phyloP scores from a whole-genome alignment of 2,797 vertebrate species.

The Rhodeus uyekii region DNA sequence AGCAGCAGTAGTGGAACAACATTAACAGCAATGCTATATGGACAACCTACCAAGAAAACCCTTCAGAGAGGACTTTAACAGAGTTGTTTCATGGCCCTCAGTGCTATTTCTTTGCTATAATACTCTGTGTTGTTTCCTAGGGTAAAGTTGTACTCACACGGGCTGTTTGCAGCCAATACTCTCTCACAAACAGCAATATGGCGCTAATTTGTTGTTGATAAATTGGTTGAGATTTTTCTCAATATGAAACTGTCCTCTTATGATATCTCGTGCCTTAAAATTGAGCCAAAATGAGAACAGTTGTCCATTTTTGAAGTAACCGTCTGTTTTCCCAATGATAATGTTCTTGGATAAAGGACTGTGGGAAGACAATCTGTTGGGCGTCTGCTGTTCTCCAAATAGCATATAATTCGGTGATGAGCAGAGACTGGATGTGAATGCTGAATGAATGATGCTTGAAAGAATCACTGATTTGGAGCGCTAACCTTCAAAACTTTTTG shows the following conservation, averaged over 20 bases:
- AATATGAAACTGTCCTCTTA: slow-evolving; percentile 47
- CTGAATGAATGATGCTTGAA: not conserved
- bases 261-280: slow-evolving; percentile 54
- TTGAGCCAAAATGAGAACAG: slow-evolving; percentile 62
- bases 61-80: slow-evolving; percentile 27
- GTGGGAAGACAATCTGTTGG: slow-evolving; percentile 63
- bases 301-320: slow-evolving; percentile 63
- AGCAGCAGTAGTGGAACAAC: slow-evolving; percentile 25
- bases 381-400: slow-evolving; percentile 44
- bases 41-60: slow-evolving; percentile 18
- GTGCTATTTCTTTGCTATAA: not conserved
- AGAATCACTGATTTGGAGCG: not conserved
- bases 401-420: slow-evolving; percentile 40
- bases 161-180: not conserved
- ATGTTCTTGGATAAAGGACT: slow-evolving; percentile 56
- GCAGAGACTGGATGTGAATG: slow-evolving; percentile 16
- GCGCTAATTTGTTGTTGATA: slow-evolving; percentile 34
- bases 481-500: slow-evolving; percentile 17
- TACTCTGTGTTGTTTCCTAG: not conserved
- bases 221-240: slow-evolving; percentile 39
- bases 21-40: slow-evolving; percentile 29
- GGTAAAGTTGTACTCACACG: not conserved
- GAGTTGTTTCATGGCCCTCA: slow-evolving; percentile 17
- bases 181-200: not conserved
- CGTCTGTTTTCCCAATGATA: slow-evolving; percentile 66